These are phyloP conservation scores for Meloidogyne exigua DNA, from an alignment of 1,140 invertebrate genomes.

Conservation along the genomic window DNA sequence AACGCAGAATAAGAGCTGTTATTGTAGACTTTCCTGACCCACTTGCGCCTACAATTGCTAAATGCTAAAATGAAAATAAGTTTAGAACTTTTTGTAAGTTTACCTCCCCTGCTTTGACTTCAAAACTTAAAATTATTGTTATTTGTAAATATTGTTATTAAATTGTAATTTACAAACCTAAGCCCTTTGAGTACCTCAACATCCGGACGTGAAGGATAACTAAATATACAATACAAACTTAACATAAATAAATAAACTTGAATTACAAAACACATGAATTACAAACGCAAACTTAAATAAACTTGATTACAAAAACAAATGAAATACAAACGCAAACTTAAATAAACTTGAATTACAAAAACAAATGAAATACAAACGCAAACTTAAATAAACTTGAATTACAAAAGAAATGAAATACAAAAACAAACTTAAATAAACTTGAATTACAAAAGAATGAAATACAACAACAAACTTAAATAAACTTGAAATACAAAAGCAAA, in stretches of 20 bases:
- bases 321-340: too few species aligned
- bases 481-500: too few species aligned
- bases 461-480: too few species aligned
- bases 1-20: slow-evolving; percentile 64
- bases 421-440: neutral
- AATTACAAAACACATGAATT: too few species aligned
- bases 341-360: too few species aligned
- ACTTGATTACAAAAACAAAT: too few species aligned
- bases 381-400: too few species aligned
- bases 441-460: too few species aligned
- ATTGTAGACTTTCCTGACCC: slow-evolving; percentile 68
- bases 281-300: too few species aligned
- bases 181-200: slow-evolving; percentile 66
- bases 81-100: too few species aligned
- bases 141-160: neutral
- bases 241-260: neutral
- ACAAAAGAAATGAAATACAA: neutral
- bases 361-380: too few species aligned
- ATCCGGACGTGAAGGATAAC: slow-evolving; percentile 66
- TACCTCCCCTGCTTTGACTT: slow-evolving; percentile 46
- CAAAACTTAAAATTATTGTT: slow-evolving; percentile 30
- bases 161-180: neutral
- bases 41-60: slow-evolving; percentile 68
- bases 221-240: slow-evolving; percentile 54
- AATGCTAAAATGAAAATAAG: slow-evolving; percentile 25